phyloP scores from a whole-genome alignment of 2,888 invertebrate genomes.

The Agonopterix subpropinquella region DNA sequence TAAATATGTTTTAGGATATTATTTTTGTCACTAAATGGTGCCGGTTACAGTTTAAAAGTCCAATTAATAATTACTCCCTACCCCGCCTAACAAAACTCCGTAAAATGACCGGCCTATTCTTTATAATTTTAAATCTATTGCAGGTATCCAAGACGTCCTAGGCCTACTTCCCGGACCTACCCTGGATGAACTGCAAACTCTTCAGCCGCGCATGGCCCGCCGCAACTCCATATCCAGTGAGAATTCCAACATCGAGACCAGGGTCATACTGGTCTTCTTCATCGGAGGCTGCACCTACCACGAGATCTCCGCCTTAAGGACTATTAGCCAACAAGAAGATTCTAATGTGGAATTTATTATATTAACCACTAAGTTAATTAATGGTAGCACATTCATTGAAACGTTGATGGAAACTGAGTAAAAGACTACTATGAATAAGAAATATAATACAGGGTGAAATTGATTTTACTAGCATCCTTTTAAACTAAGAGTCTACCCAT shows the following conservation, averaged over 20 bases:
- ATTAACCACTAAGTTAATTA: constrained; percentile 94
- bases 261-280: constrained; percentile 93
- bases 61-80: too few relatives aligned
- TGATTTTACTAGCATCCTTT: too few relatives aligned
- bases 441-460: too few relatives aligned
- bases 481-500: too few relatives aligned
- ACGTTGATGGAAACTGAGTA: constrained; percentile 78
- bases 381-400: constrained; percentile 90
- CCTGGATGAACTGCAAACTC: constrained; percentile 79
- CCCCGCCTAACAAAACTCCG: too few relatives aligned
- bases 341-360: constrained; percentile 92
- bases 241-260: constrained; percentile 73
- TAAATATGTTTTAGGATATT: too few relatives aligned
- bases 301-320: constrained; percentile 88
- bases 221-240: constrained; percentile 77
- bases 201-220: constrained; percentile 73
- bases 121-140: constrained; percentile 8
- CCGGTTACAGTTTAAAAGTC: too few relatives aligned
- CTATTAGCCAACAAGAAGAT: constrained; percentile 85
- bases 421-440: background rate
- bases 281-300: constrained; percentile 98
- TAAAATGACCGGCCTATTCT: too few relatives aligned
- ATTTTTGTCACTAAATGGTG: too few relatives aligned
- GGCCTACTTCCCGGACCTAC: constrained; percentile 88
- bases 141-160: constrained; percentile 88